Evolutionary conservation across 2,888 invertebrate species (phyloP), one percentile per base, ranked within the genome.

Genomic region (Ophion ventricosus): DNA sequence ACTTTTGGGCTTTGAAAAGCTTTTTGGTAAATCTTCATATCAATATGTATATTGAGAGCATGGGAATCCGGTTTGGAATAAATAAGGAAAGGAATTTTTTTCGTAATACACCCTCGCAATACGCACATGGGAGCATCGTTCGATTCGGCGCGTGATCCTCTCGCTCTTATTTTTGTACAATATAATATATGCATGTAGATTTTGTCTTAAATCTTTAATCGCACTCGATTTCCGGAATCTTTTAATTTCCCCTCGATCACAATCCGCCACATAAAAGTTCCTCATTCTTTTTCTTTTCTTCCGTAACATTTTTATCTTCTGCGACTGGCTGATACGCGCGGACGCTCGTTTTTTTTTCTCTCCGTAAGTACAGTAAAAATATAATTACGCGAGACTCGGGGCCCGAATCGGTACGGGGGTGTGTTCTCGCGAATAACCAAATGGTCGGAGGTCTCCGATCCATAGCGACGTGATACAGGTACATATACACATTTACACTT

Each of bases 401-500:
- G 25, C 29, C 10, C 10, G 2, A 49, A 17, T 20, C 54, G 81
- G 59, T 61, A 63, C 17, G 70, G 77, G 75, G 75, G 59, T 66
- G 25, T 20, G n/a, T 29, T 23, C 23, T 20, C 63, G 49, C 57
- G 78, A 54, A 56, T 72, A 77, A 29, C 75, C 72, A 23, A 54
- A 72, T 75, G 77, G 74, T 78, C 64, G 63, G 73, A 20, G 72
- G 26, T 54, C 63, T 76, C 26, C 72, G 83, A 56, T 80, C 75
- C 66, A 72, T 61, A 79, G 75, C 72, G 59, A 59, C 56, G 57
- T 70, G 56, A 59, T 76, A 82, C 84, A 81, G 81, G 75, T 84
- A 84, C 84, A 78, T 61, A 80, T 57, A 80, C 49, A 49, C 76
- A 73, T 78, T 43, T 70, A 82, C 70, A 75, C 75, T 79, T 76